Conservation (phyloP, 92 coral and sea anemone species). For the Heteractis magnifica region DNA sequence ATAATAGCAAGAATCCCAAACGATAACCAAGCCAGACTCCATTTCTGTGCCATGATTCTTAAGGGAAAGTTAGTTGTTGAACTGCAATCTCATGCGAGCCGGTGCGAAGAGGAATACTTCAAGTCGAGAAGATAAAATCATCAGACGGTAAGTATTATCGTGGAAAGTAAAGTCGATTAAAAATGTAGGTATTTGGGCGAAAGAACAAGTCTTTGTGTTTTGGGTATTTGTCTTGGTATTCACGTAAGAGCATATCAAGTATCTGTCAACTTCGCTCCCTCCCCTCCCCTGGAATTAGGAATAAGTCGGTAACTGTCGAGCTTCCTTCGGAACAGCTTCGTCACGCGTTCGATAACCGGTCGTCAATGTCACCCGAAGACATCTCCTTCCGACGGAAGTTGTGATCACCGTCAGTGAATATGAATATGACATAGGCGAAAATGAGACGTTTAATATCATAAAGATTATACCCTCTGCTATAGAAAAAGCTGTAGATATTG, state of each 20-base stretch:
- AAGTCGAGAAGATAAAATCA: not conserved
- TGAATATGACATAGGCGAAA: no score
- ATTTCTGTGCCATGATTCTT: slow-evolving; percentile 8
- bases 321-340: not conserved
- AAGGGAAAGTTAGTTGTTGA: no score
- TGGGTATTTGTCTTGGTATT: not conserved
- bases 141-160: not conserved
- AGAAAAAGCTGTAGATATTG: no score
- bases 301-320: not conserved
- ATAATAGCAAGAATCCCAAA: not conserved
- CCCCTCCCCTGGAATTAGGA: not conserved
- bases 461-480: no score
- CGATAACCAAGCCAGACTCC: slow-evolving; percentile 9
- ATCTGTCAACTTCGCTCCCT: not conserved
- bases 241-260: not conserved
- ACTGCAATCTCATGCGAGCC: not conserved
- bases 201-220: not conserved
- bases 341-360: no score
- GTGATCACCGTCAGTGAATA: no score
- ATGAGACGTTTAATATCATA: no score
- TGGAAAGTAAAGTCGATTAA: not conserved
- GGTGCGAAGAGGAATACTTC: not conserved
- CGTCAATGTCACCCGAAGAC: no score
- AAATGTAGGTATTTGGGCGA: not conserved
- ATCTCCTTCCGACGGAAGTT: no score